Base-by-base conservation (phyloP, 2,797 vertebrate genomes). In the Poecile montanus region DNA sequence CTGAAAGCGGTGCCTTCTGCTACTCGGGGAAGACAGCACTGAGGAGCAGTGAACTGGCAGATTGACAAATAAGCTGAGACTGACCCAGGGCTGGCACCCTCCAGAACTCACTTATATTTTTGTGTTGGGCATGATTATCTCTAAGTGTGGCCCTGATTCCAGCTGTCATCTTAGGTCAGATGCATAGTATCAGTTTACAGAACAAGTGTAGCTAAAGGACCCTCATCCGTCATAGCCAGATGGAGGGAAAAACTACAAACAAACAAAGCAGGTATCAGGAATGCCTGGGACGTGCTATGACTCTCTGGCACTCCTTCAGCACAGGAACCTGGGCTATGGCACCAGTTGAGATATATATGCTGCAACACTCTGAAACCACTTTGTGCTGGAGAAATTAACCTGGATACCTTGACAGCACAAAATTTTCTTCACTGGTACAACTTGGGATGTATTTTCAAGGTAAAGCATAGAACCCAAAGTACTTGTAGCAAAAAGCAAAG, bases 121-220 rank as follows among this genome's bases (percentile, higher is more conserved):
- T 94, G 80, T 95, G 93, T 94, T 97, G 86, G 95, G 85, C 90
- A 91, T 67, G 93, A 96, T 96, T 85, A 53, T 93, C 85, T 95
- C 85, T 87, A 94, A 95, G 67, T 82, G 90, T 88, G 91, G 91
- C 95, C 89, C 71, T 94, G 95, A 94, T 96, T 96, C 88, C 95
- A 96, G 95, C 95, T 97, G 96, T 97, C 96, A 87, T 93, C 95
- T 96, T 94, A 94, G 95, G 95, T 96, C 95, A 96, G 88, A 94
- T 85, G 91, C 85, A 91, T 94, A 87, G 68, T 94, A 95, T 94
- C 91, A 96, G 89, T 81, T 93, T 96, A 91, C 83, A 94, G 85
- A 94, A 94, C 92, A 95, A 96, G 89, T 87, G 86, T 90, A 91
- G 89, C 91, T 93, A 93, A 93, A 95, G 85, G 84, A 93, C 93